Conservation (phyloP, 2,888 invertebrate species). For the Nysson spinosus region DNA sequence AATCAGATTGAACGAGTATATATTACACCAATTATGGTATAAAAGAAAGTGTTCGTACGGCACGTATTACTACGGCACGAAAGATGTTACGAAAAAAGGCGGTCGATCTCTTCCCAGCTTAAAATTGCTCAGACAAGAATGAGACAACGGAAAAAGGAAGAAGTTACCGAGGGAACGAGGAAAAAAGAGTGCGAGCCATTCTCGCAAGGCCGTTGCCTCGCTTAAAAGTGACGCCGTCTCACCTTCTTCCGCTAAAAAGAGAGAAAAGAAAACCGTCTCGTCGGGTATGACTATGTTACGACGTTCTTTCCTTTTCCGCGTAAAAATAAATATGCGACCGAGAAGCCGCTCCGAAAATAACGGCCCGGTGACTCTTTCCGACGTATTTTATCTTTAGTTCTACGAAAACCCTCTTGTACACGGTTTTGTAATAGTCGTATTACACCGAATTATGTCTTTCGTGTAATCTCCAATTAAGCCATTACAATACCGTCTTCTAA, state of each 20-base stretch:
- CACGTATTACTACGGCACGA: too few relatives aligned
- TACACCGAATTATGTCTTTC: neutral
- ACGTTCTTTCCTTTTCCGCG: conserved; percentile 29
- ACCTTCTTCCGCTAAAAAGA: conserved; percentile 35
- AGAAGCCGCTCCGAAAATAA: conserved; percentile 29
- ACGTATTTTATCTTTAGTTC: conserved; percentile 2
- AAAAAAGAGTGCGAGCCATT: conserved; percentile 29
- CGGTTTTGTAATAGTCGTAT: neutral
- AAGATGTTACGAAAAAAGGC: too few relatives aligned
- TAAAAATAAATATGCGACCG: conserved; percentile 43
- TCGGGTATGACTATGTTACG: conserved; percentile 19
- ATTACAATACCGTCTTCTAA: too few relatives aligned
- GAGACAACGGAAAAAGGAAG: conserved; percentile 15
- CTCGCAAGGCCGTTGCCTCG: conserved; percentile 49
- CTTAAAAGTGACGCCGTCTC: conserved; percentile 41
- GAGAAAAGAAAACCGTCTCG: neutral
- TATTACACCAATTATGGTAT: too few relatives aligned
- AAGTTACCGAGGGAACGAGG: neutral
- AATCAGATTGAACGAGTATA: too few relatives aligned
- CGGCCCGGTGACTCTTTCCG: conserved; percentile 11
- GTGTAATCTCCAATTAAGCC: too few relatives aligned
- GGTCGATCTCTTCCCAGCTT: conserved; percentile 11
- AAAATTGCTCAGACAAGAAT: conserved; percentile 31
- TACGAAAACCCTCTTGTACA: conserved; percentile 1
- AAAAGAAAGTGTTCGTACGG: too few relatives aligned